phyloP scores from a whole-genome alignment of 2,888 invertebrate genomes.

The Drosophila seclusa region DNA sequence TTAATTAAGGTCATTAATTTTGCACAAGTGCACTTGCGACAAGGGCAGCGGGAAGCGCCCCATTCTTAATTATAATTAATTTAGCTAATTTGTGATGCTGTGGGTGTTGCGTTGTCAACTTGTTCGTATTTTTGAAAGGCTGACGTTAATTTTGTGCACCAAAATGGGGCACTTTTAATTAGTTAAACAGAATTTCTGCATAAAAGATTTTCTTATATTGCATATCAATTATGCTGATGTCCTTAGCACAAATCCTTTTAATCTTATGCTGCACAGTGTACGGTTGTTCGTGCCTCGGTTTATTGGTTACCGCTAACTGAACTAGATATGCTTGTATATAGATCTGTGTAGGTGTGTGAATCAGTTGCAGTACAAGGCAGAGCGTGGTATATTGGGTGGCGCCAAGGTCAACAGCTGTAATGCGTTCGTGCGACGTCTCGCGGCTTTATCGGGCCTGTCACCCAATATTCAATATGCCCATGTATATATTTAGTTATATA shows the following conservation, averaged over 20 bases:
- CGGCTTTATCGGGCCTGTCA: slow-evolving; percentile 16
- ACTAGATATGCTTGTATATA: slow-evolving; percentile 6
- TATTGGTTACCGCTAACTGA: slow-evolving; percentile 8
- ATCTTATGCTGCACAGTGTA: slow-evolving; percentile 4
- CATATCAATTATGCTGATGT: neutral
- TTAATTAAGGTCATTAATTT: no score
- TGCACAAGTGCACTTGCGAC: neutral
- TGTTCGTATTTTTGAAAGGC: neutral
- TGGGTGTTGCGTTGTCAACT: neutral
- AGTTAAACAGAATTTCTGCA: neutral
- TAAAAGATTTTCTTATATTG: neutral
- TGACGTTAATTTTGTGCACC: neutral
- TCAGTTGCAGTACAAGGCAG: slow-evolving; percentile 54
- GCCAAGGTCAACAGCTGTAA: slow-evolving; percentile 58
- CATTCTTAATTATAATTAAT: neutral
- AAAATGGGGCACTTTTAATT: neutral
- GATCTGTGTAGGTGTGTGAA: slow-evolving; percentile 5
- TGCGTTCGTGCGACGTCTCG: slow-evolving; percentile 26
- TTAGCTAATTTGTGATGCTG: neutral
- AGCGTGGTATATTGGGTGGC: slow-evolving; percentile 49
- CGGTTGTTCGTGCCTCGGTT: slow-evolving; percentile 6
- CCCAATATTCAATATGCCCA: slow-evolving; percentile 20
- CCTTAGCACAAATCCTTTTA: neutral
- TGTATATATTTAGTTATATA: slow-evolving; percentile 2
- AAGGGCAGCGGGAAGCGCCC: neutral